Evolutionary conservation across 2,888 invertebrate species (phyloP), one percentile per base, ranked within the genome.

Genomic region (Clepsis dumicolana): DNA sequence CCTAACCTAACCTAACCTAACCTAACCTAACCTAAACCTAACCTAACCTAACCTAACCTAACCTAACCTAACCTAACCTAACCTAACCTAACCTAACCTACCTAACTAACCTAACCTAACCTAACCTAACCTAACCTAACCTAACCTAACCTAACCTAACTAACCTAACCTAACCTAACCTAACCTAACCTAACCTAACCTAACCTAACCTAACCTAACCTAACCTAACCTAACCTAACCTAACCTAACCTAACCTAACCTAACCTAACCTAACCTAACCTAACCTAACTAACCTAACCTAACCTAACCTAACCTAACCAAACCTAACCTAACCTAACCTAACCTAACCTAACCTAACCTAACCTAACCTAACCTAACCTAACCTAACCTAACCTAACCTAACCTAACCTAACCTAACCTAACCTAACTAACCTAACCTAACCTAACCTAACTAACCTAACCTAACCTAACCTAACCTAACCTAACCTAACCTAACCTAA

Each of bases 171-270:
- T 70, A 72, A 71, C 71, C 71, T 65, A 70, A 72, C 73, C 72
- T 72, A 73, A 73, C 74, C 73, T 72, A 75, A 73, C 72, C 75
- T 72, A 73, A 72, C 67, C 72, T 65, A 66, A 71, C 70, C 71
- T 69, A 72, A 72, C 72, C 74, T 73, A 74, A 74, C 74, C 75
- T 73, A 73, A 73, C 73, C 73, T 71, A 74, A 75, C 73, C 73
- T 71, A 74, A 73, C 73, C 71, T 71, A 59, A 75, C 75, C 75
- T 73, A 75, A 75, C 73, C 75, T 73, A 74, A 74, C 74, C 73
- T 74, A 74, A 74, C 74, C 74, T 75, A 75, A 75, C 74, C 73
- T 73, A 74, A 72, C 74, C 72, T 73, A 74, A 73, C 74, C 73
- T 73, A 73, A 70, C 70, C 70, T 70, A 70, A 70, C 70, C 70